Evolutionary conservation across 2,113 vertebrate genomes (phyloP), one percentile per base, ranked within the genome.

Genomic region (Toxotes jaculatrix): DNA sequence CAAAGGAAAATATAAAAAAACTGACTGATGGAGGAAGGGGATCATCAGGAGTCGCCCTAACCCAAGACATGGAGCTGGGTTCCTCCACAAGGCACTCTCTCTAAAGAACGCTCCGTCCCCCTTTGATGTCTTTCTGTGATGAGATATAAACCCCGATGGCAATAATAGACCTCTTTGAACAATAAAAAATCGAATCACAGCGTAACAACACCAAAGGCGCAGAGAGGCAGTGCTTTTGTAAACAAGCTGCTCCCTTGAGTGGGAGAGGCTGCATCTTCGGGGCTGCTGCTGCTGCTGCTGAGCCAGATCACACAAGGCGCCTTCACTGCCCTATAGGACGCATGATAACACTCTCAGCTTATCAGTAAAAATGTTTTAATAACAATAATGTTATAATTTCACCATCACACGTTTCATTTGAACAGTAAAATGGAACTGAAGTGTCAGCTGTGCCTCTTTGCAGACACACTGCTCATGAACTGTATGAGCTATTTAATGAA

Each of bases 101-200:
- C 79, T 74, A 80, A 81, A 53, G 51, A 68, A 45, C 40, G 64
- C 83, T 74, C 75, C 84, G 53, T 79, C 84, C 82, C n/a, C 74
- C 86, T 92, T 92, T 93, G 89, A 91, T 86, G 88, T 91, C 75
- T 80, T 59, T 81, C 85, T 90, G 88, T 85, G 91, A 92, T 91
- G 89, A 90, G 85, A 89, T 77, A 77, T 74, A 92, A 90, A 87
- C 80, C 90, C 91, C 84, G 83, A 89, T 86, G 89, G 88, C 89
- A 90, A 86, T 81, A 87, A 66, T 74, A 87, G 78, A 78, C 77
- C 79, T 88, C 92, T 93, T 90, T 93, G 91, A 91, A 93, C 87
- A 89, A 92, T 84, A 77, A 85, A 77, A 87, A 91, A 88, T 85
- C 74, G 60, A 92, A 89, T 88, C 82, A 79, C 38, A 17, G 77